Percentiles rank a stretch among this genome's conserved stretches.
Conservation (phyloP, 1,140 invertebrate species). For the Pseudomyrmex concolor region DNA sequence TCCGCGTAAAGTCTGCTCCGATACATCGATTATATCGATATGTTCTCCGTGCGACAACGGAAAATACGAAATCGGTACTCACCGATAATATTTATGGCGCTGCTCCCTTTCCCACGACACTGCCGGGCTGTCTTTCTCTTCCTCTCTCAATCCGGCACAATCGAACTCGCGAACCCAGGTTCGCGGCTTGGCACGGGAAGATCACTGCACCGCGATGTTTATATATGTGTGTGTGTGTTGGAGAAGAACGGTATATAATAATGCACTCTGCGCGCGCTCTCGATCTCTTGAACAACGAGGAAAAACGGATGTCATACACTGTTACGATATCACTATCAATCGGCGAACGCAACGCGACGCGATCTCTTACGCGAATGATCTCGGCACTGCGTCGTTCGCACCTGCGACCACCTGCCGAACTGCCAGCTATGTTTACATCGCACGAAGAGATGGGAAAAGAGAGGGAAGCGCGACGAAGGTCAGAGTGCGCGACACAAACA, state of each 20-base stretch:
- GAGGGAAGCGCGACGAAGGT: neutral
- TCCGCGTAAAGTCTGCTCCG: neutral
- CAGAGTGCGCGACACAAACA: conserved; percentile 4
- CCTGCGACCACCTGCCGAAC: conserved; percentile 37
- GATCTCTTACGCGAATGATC: neutral
- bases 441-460: neutral
- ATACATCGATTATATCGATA: neutral
- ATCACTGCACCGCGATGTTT: conserved; percentile 44
- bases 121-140: conserved; percentile 46
- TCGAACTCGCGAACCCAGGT: conserved; percentile 18
- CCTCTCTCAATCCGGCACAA: conserved; percentile 25
- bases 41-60: neutral
- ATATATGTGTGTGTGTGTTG: no score
- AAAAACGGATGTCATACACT: conserved; percentile 46
- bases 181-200: conserved; percentile 20
- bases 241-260: conserved; percentile 15
- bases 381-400: conserved; percentile 13
- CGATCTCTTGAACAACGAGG: neutral
- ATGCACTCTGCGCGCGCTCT: conserved; percentile 29
- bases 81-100: conserved; percentile 63
- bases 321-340: conserved; percentile 43
- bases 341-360: conserved; percentile 4
- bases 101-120: conserved; percentile 71
- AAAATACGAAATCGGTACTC: conserved; percentile 66
- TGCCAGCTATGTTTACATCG: conserved; percentile 49